Percentiles rank a stretch among this genome's conserved stretches.
Evolutionary conservation across 2,888 invertebrate species (phyloP).

Genomic region (Cosmia pyralina): DNA sequence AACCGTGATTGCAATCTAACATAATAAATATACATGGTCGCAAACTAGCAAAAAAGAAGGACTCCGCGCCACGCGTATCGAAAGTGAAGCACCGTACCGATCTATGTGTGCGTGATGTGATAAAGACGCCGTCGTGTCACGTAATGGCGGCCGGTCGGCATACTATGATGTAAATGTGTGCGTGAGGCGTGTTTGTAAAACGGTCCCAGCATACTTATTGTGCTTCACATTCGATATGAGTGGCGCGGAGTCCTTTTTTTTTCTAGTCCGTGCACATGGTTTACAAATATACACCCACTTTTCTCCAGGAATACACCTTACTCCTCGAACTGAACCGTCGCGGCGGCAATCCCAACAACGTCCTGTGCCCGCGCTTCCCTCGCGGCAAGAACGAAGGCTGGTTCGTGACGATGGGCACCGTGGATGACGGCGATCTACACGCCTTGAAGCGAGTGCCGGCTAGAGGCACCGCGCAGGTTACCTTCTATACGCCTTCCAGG

Average conservation of each 20-base stretch:
- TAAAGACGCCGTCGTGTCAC: too few species aligned
- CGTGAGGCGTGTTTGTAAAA: too few species aligned
- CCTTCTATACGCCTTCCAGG: slow-evolving; percentile 78
- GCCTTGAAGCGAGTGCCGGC: slow-evolving; percentile 94
- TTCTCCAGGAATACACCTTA: slow-evolving; percentile 92
- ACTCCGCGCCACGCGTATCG: too few species aligned
- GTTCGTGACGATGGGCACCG: slow-evolving; percentile 96
- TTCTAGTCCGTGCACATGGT: too few species aligned
- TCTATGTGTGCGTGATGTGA: too few species aligned
- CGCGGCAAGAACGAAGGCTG: slow-evolving; percentile 99
- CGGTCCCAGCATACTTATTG: too few species aligned
- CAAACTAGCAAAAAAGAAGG: too few species aligned
- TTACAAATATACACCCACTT: neutral
- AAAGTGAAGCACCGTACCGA: too few species aligned
- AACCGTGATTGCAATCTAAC: neutral
- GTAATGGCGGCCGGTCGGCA: too few species aligned
- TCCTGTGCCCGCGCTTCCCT: slow-evolving; percentile 96
- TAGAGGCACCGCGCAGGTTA: slow-evolving; percentile 82
- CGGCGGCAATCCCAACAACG: slow-evolving; percentile 90
- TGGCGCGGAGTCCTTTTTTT: too few species aligned
- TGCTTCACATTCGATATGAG: too few species aligned
- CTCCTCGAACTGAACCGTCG: slow-evolving; percentile 89
- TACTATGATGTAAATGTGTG: too few species aligned
- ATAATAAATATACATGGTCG: neutral
- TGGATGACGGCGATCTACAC: slow-evolving; percentile 92